Percentiles rank a stretch among this genome's conserved stretches.
These are phyloP conservation scores for Tetrao urogallus DNA, from an alignment of 2,113 vertebrate species.

Conservation along the genomic window DNA sequence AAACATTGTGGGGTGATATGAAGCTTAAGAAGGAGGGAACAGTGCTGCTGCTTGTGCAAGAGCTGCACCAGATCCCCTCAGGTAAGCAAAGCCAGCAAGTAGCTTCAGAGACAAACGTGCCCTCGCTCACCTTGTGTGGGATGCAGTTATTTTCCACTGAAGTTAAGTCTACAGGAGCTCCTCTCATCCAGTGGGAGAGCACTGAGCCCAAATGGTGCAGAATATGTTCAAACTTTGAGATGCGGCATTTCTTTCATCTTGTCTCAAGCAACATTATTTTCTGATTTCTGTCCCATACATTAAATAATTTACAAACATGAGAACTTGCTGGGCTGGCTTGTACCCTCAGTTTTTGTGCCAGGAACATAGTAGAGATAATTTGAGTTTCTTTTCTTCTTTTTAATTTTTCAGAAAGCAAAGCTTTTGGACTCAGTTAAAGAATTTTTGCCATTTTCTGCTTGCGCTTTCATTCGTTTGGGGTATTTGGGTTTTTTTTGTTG, in stretches of 20 bases:
- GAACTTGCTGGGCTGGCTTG: background rate
- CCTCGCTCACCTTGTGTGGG: background rate
- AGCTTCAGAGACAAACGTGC: background rate
- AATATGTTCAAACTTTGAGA: background rate
- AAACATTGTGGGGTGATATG: rapidly evolving
- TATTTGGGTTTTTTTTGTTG: background rate
- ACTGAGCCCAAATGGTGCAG: background rate
- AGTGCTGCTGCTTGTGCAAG: background rate
- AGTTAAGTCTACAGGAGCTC: background rate
- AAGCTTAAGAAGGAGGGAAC: background rate
- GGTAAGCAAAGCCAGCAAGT: constrained; percentile 1
- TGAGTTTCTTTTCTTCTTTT: background rate
- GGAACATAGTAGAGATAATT: background rate
- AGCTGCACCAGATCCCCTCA: background rate
- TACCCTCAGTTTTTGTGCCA: background rate
- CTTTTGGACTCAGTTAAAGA: background rate
- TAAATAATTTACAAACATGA: constrained; percentile 65
- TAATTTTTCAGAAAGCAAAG: background rate
- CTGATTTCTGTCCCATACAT: constrained; percentile 35
- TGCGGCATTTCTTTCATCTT: constrained; percentile 41
- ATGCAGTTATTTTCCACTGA: background rate
- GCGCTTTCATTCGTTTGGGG: constrained; percentile 23
- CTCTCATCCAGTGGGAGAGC: background rate
- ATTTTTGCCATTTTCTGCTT: background rate
- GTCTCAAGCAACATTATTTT: constrained; percentile 6